Evolutionary conservation across 2,888 invertebrate species (phyloP), one percentile per base, ranked within the genome.

Genomic region (Phalangium opilio): DNA sequence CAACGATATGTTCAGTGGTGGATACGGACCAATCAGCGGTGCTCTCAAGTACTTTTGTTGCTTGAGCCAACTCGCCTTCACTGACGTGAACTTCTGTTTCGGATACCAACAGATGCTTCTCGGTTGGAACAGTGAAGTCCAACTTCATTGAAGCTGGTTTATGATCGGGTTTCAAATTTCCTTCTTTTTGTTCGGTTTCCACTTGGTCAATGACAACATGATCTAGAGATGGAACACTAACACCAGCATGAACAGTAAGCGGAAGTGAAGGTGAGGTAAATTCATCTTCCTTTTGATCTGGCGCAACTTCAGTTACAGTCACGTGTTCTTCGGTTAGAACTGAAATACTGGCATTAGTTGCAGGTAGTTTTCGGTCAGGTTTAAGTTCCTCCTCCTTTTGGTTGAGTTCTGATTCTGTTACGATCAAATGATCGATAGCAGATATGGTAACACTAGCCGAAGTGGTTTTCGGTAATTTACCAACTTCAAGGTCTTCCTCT

Each of bases 171-270:
- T 34, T 27, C 8, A 51, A 41, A n/a, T 49, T 17, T 18, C 49
- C 51, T 41, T 54, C 49, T 44, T 52, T 52, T 3, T 41, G 44
- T 18, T 48, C 45, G 10, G 45, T 41, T 35, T 49, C 47, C 12
- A 48, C 50, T n/a, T 44, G 46, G 21, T 35, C 49, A 32, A 45
- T 44, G 41, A 18, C 47, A 19, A 54, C 18, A 41, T 50, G 48
- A 27, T 56, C 49, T 27, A 47, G 44, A 17, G 54, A 48, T 14
- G 48, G 48, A 7, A 46, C 12, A n/a, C 15, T 41, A 8, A 46
- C n/a, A 21, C 41, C 45, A 14, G 50, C 42, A 7, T 40, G 51
- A 74, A 76, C 59, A 80, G 81, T 63, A 80, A 83, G 36, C 27
- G 17, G 50, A 18, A 32, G 33, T 43, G 40, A 42, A 32, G n/a